These are phyloP conservation scores for Venustaconcha ellipsiformis DNA, from an alignment of 1,140 invertebrate species.

Conservation along the genomic window DNA sequence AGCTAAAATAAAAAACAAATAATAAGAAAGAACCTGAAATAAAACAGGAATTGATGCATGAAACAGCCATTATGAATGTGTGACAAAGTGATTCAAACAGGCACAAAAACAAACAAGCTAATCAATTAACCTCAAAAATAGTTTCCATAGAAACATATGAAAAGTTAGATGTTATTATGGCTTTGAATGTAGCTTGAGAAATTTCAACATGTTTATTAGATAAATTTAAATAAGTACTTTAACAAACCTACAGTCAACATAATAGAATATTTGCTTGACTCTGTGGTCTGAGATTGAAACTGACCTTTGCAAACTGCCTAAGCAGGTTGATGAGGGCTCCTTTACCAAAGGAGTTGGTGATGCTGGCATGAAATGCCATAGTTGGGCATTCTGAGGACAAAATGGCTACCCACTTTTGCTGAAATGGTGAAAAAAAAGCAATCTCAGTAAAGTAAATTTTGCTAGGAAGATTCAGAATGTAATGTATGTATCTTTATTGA, in stretches of 20 bases:
- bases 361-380: slow-evolving; percentile 96
- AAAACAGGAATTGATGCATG: too few species aligned
- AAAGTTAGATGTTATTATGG: not conserved
- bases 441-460: too few species aligned
- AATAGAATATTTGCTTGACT: too few species aligned
- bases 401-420: slow-evolving; percentile 88
- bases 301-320: slow-evolving; percentile 91
- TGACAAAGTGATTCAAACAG: too few species aligned
- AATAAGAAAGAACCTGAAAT: too few species aligned
- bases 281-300: slow-evolving; percentile 19
- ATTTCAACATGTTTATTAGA: not conserved
- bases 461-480: not conserved
- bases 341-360: slow-evolving; percentile 99
- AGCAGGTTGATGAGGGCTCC: slow-evolving; percentile 96
- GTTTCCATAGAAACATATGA: not conserved
- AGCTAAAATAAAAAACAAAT: slow-evolving; percentile 68
- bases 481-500: too few species aligned
- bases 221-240: not conserved
- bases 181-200: not conserved
- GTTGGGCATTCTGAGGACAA: slow-evolving; percentile 96
- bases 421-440: slow-evolving; percentile 25
- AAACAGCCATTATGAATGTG: too few species aligned
- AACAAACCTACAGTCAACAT: not conserved
- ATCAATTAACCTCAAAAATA: too few species aligned
- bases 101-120: too few species aligned